Conservation (phyloP, 2,113 vertebrate genomes). For the Procavia capensis region DNA sequence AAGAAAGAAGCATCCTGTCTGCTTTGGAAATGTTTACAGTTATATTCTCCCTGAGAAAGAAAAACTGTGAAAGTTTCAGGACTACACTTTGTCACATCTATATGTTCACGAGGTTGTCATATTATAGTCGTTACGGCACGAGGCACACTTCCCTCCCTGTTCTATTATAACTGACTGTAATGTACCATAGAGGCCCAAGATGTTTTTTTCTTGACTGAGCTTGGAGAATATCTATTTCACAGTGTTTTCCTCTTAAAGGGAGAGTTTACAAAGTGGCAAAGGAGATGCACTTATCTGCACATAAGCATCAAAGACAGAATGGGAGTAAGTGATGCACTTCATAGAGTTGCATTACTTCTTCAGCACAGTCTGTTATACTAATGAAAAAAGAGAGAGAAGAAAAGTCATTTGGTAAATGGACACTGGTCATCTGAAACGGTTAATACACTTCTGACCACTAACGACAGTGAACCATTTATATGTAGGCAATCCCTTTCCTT, state of each 20-base stretch:
- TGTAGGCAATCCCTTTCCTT: slow-evolving; percentile 14
- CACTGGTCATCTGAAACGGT: slow-evolving; percentile 70
- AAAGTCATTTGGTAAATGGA: slow-evolving; percentile 76
- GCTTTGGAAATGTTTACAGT: slow-evolving; percentile 6
- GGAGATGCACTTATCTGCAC: slow-evolving; percentile 73
- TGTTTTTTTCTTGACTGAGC: slow-evolving; percentile 80
- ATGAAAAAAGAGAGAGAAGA: not conserved
- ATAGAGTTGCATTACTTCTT: slow-evolving; percentile 73
- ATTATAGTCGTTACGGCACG: slow-evolving; percentile 66
- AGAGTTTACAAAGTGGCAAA: slow-evolving; percentile 73
- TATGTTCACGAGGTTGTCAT: slow-evolving; percentile 70
- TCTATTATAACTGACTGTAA: slow-evolving; percentile 76
- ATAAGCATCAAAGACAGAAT: slow-evolving; percentile 70
- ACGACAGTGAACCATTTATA: slow-evolving; percentile 56
- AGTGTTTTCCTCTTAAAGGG: slow-evolving; percentile 81
- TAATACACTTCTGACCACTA: slow-evolving; percentile 57
- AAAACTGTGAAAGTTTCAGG: slow-evolving; percentile 76
- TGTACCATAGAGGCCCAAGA: slow-evolving; percentile 78
- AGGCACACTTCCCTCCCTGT: slow-evolving; percentile 62
- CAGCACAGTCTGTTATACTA: slow-evolving; percentile 67
- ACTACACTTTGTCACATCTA: slow-evolving; percentile 51
- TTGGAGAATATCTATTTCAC: slow-evolving; percentile 82
- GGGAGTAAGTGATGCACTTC: slow-evolving; percentile 81
- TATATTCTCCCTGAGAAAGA: slow-evolving; percentile 55
- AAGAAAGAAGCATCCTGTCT: not conserved